Evolutionary conservation across 2,888 invertebrate species (phyloP), one percentile per base, ranked within the genome.

Genomic region (Oxycera nigricornis): DNA sequence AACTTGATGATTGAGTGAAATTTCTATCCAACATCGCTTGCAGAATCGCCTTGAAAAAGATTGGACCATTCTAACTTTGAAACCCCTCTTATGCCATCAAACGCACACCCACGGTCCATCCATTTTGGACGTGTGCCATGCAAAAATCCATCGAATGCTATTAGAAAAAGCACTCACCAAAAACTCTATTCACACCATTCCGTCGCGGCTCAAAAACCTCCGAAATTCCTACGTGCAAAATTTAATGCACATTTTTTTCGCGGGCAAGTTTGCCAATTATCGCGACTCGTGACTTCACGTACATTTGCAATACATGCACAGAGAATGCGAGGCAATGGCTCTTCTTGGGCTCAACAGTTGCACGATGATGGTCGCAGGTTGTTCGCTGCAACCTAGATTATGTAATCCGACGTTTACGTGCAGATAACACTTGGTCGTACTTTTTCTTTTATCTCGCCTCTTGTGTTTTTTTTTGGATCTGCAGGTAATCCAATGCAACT

Each of bases 171-270:
- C n/a, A n/a, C n/a, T n/a, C n/a, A n/a, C n/a, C n/a, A n/a, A n/a
- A n/a, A n/a, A n/a, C 46, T 11, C 14, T 17, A 46, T 46, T 3
- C 46, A 46, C 17, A n/a, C 46, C n/a, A 46, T n/a, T 46, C n/a
- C 46, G 17, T 46, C 46, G 46, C 26, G 30, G 30, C 30, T 24
- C 28, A 59, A 28, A 65, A 41, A 65, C 65, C 41, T 65, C 65
- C 65, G 24, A 65, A 65, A 65, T 65, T 24, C 26, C 57, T 57
- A 39, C 41, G 65, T 65, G 65, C 65, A 39, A 65, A 65, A 14
- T 35, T 31, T 65, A 46, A 46, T 46, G 46, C 46, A 46, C 11
- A 3, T 46, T 46, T 46, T 46, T 46, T 46, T 3, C 46, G 11
- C 14, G 57, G 9, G 14, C 26, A 26, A 39, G 24, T 65, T 22